Percentiles rank a stretch among this genome's conserved stretches.
Conservation (phyloP, 2,113 vertebrate species). For the Carollia perspicillata region DNA sequence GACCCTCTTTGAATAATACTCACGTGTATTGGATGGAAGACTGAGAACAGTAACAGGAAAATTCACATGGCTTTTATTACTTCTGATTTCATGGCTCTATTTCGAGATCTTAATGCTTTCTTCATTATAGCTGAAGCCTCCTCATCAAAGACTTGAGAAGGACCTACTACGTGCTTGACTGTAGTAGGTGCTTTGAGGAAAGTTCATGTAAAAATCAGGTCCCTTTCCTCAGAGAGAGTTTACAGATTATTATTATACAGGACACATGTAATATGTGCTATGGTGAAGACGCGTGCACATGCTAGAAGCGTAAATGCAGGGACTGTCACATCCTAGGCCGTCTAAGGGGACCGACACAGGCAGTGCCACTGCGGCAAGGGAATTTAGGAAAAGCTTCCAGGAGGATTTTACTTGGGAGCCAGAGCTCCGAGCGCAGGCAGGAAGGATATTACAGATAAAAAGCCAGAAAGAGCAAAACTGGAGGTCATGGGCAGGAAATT, state of each 20-base stretch:
- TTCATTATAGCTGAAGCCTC: background rate
- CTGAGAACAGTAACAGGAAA: background rate
- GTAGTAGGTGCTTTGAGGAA: background rate
- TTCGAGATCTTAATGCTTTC: background rate
- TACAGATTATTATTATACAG: background rate
- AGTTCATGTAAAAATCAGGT: background rate
- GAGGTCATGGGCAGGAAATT: background rate
- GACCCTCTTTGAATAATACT: background rate
- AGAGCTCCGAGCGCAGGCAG: background rate
- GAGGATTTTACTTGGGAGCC: accelerated
- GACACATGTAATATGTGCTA: background rate
- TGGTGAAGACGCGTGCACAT: accelerated
- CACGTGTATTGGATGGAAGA: too few relatives aligned
- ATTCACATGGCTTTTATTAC: background rate
- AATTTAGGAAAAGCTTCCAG: background rate
- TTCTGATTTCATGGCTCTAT: background rate
- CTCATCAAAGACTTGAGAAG: background rate
- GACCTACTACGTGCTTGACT: background rate
- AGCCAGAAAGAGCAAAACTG: too few relatives aligned
- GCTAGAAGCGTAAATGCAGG: accelerated
- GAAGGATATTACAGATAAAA: background rate
- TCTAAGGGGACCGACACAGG: accelerated
- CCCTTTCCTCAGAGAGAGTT: background rate
- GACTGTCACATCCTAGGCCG: accelerated
- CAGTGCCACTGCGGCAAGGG: accelerated